Percentiles rank a stretch among this genome's conserved stretches.
phyloP scores from a whole-genome alignment of 1,140 invertebrate genomes.

The Panulirus ornatus region DNA sequence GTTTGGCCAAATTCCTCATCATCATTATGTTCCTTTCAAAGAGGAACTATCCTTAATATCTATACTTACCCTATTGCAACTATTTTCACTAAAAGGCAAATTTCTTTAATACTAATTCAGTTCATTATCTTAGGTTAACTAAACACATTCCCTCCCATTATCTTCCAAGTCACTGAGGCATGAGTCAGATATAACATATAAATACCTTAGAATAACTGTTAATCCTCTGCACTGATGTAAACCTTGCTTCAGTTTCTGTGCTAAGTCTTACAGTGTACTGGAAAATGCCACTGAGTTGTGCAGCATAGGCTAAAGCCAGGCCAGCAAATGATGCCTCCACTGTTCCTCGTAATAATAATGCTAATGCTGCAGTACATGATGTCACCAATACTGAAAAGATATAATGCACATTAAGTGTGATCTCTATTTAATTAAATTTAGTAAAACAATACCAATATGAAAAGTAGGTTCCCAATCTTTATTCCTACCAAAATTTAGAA shows the following conservation, averaged over 20 bases:
- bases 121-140: no score
- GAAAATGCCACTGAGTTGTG: constrained; percentile 84
- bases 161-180: no score
- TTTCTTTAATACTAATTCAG: no score
- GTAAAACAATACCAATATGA: no score
- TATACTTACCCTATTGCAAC: no score
- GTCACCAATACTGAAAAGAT: constrained; percentile 79
- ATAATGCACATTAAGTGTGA: background rate
- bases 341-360: constrained; percentile 81
- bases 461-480: no score
- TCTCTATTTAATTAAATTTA: constrained; percentile 12
- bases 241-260: constrained; percentile 84
- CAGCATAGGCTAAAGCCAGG: constrained; percentile 84
- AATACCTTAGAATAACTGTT: constrained; percentile 79
- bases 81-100: no score
- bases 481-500: no score
- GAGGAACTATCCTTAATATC: no score
- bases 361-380: constrained; percentile 81
- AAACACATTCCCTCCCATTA: no score
- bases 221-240: constrained; percentile 84
- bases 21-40: no score
- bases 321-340: constrained; percentile 83
- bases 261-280: constrained; percentile 84
- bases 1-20: no score
- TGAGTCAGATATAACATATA: constrained; percentile 13